These are phyloP conservation scores for Montipora capitata DNA, from an alignment of 92 coral and sea anemone genomes.

Conservation along the genomic window DNA sequence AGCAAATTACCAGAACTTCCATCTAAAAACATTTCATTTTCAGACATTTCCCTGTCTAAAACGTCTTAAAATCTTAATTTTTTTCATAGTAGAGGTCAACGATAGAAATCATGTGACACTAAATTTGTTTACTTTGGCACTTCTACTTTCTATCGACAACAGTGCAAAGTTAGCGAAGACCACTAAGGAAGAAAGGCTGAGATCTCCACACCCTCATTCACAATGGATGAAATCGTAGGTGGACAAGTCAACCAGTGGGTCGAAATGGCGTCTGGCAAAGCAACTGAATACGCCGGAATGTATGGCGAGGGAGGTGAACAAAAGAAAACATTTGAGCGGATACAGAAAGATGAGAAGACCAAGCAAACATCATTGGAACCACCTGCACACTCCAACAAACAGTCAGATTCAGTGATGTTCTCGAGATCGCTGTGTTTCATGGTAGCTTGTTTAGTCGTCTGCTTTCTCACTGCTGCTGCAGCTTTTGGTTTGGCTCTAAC, in stretches of 20 bases:
- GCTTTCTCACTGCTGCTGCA: not conserved
- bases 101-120: not conserved
- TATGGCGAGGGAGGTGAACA: not conserved
- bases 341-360: not conserved
- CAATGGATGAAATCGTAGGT: not conserved
- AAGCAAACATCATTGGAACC: not conserved
- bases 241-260: not conserved
- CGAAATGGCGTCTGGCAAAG: not conserved
- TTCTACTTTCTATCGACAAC: not conserved
- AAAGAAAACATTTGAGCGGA: not conserved
- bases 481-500: conserved; percentile 8
- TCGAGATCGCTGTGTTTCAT: not conserved
- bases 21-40: too few species aligned
- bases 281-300: not conserved
- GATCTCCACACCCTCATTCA: not conserved
- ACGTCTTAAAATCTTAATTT: too few species aligned
- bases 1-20: too few species aligned
- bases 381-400: not conserved
- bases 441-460: not conserved
- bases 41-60: too few species aligned
- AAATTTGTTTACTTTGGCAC: not conserved
- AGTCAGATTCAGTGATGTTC: not conserved
- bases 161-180: too few species aligned
- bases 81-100: not conserved
- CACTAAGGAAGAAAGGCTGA: not conserved